Percentiles rank a stretch among this genome's conserved stretches.
These are phyloP conservation scores for Hystrix brachyura DNA, from an alignment of 2,113 vertebrate genomes.

Conservation along the genomic window DNA sequence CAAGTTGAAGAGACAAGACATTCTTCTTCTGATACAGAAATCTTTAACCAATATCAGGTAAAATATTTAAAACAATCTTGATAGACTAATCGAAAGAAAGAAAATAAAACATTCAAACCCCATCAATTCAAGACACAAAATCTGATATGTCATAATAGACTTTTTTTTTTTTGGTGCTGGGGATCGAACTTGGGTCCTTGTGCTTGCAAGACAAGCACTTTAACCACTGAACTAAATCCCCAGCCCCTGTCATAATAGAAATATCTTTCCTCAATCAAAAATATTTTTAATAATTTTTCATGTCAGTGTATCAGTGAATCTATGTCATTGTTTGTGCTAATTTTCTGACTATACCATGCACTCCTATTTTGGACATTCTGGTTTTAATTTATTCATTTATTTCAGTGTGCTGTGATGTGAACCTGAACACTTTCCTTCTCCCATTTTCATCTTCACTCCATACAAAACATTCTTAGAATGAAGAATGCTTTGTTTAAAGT, in stretches of 20 bases:
- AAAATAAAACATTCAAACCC: conserved; percentile 17
- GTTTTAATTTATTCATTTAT: neutral
- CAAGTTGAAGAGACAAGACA: neutral
- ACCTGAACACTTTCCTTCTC: neutral
- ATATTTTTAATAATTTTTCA: neutral
- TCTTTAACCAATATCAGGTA: neutral
- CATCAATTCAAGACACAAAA: neutral
- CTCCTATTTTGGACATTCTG: neutral
- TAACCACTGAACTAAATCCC: no score
- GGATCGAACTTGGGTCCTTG: no score
- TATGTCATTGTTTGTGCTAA: neutral
- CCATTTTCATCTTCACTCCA: neutral
- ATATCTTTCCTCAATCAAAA: neutral
- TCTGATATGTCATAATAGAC: neutral
- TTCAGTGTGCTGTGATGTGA: neutral
- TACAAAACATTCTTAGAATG: neutral
- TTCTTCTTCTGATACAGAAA: neutral
- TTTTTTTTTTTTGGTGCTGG: no score
- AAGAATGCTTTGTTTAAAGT: neutral
- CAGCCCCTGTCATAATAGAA: neutral
- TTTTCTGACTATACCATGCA: neutral
- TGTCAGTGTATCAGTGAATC: neutral
- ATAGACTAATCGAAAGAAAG: neutral
- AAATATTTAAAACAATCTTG: neutral
- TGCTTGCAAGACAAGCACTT: no score